Percentiles rank a stretch among this genome's conserved stretches.
phyloP scores from a whole-genome alignment of 2,113 vertebrate species.

The Paratilapia polleni region DNA sequence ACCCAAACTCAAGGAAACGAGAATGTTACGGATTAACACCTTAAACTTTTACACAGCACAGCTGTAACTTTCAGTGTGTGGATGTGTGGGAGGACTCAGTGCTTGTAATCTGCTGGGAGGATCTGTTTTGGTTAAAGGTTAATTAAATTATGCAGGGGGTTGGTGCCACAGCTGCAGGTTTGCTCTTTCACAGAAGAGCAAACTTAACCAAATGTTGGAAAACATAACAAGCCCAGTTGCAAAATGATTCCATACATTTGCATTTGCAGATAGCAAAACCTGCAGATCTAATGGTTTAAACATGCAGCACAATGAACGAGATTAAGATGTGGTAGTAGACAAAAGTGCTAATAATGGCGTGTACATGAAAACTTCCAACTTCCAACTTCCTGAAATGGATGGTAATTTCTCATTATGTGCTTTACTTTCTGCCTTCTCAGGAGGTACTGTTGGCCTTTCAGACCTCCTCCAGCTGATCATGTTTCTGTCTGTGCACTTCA shows the following conservation, averaged over 20 bases:
- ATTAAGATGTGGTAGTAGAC: background rate
- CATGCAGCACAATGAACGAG: background rate
- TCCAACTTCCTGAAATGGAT: background rate
- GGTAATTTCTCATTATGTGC: background rate
- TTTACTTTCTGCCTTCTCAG: background rate
- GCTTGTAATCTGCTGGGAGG: constrained; percentile 57
- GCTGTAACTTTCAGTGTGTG: constrained; percentile 50
- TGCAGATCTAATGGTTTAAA: background rate
- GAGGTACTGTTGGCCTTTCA: background rate
- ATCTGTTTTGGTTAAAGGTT: constrained; percentile 71
- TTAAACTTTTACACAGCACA: constrained; percentile 41
- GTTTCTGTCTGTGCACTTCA: background rate
- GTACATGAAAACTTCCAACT: background rate
- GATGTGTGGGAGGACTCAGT: constrained; percentile 60
- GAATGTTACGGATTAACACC: constrained; percentile 9
- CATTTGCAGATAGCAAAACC: background rate
- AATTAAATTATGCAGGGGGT: constrained; percentile 70
- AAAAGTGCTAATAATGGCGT: background rate
- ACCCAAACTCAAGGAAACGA: constrained; percentile 2
- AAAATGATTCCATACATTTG: background rate
- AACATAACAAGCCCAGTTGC: constrained; percentile 24
- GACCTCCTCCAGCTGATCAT: background rate
- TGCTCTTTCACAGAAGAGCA: constrained; percentile 28
- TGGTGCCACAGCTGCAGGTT: constrained; percentile 56
- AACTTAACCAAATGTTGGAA: background rate